Conservation (phyloP, 1,140 invertebrate genomes). For the Drosophila hydei region DNA sequence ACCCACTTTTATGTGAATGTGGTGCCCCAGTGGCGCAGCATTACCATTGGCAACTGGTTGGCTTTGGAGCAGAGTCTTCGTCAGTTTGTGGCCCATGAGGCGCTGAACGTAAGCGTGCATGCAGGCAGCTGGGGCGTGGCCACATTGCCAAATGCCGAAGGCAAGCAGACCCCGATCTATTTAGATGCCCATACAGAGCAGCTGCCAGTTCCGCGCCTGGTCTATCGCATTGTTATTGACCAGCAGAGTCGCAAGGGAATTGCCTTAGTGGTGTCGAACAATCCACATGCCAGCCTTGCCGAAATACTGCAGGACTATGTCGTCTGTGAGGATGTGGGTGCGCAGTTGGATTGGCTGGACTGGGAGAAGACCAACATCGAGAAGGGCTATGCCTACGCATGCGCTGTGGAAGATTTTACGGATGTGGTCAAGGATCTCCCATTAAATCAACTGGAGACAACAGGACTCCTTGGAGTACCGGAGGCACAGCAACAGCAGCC, state of each 20-base stretch:
- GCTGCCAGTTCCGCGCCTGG: slow-evolving; percentile 85
- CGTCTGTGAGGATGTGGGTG: slow-evolving; percentile 85
- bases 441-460: slow-evolving; percentile 60
- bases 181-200: slow-evolving; percentile 79
- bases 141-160: slow-evolving; percentile 84
- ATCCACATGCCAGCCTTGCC: slow-evolving; percentile 84
- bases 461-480: slow-evolving; percentile 51
- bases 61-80: slow-evolving; percentile 83
- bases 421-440: slow-evolving; percentile 84
- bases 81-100: slow-evolving; percentile 71
- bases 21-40: slow-evolving; percentile 87
- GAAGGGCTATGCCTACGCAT: slow-evolving; percentile 88
- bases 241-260: slow-evolving; percentile 82
- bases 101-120: slow-evolving; percentile 85
- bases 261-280: slow-evolving; percentile 86
- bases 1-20: slow-evolving; percentile 88
- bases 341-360: slow-evolving; percentile 84
- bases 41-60: slow-evolving; percentile 87
- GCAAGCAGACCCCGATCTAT: slow-evolving; percentile 83
- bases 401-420: slow-evolving; percentile 86
- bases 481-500: slow-evolving; percentile 20
- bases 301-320: slow-evolving; percentile 81
- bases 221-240: slow-evolving; percentile 86
- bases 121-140: slow-evolving; percentile 85
- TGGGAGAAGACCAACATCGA: slow-evolving; percentile 84